Conservation (phyloP, 2,888 invertebrate genomes). For the Eulithis prunata region DNA sequence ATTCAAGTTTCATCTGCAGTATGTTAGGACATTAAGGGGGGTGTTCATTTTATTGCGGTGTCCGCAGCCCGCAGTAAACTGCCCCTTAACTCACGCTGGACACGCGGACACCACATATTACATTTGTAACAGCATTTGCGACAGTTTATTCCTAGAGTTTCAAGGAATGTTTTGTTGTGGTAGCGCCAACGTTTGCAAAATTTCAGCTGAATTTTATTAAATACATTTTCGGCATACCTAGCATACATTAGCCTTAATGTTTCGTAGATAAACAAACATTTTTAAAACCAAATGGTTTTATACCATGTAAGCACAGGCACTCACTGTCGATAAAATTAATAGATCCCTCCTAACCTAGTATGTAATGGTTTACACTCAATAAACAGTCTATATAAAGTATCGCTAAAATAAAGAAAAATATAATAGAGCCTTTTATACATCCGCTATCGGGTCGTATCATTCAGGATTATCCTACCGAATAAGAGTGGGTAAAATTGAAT, state of each 20-base stretch:
- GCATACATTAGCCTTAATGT: neutral
- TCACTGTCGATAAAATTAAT: too few species aligned
- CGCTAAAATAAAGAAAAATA: constrained; percentile 46
- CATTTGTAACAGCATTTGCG: constrained; percentile 43
- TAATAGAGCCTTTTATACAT: constrained; percentile 51
- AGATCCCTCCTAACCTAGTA: neutral
- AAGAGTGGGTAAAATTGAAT: constrained; percentile 60
- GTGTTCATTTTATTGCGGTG: constrained; percentile 64
- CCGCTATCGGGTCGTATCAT: constrained; percentile 48
- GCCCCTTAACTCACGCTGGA: constrained; percentile 53
- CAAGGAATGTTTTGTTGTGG: constrained; percentile 30
- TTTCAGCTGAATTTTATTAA: constrained; percentile 5
- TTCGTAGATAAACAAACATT: neutral
- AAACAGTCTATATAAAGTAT: constrained; percentile 33
- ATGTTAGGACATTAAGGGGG: constrained; percentile 57
- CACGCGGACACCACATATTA: constrained; percentile 43
- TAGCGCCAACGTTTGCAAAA: constrained; percentile 11
- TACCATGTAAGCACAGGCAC: too few species aligned
- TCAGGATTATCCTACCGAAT: constrained; percentile 58
- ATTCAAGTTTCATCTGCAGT: constrained; percentile 42
- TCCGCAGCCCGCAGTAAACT: constrained; percentile 53
- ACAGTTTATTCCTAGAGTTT: constrained; percentile 36
- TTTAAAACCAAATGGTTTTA: too few species aligned
- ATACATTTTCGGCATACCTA: neutral
- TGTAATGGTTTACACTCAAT: constrained; percentile 24